Evolutionary conservation across 30 jellyfish, hydroid and myxozoan genomes (phyloP).

Genomic region (Sanderia malayensis): DNA sequence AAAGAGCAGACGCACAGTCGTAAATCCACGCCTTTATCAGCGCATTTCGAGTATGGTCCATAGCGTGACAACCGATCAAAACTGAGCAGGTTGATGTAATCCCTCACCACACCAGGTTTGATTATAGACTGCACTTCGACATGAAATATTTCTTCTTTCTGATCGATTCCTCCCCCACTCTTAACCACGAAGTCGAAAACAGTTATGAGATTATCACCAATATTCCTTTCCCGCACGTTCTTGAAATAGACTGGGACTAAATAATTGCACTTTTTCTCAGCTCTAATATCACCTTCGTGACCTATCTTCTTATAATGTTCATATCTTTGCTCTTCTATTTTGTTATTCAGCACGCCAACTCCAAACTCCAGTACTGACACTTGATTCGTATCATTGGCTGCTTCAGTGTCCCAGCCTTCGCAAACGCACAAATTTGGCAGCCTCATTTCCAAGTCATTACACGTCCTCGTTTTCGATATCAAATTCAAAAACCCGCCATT

Average conservation of each 20-base stretch:
- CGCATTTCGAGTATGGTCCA: conserved; percentile 67
- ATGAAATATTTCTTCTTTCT: conserved; percentile 57
- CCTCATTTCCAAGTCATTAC: conserved; percentile 56
- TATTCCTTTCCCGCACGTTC: conserved; percentile 66
- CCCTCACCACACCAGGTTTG: conserved; percentile 25
- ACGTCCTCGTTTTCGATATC: conserved; percentile 53
- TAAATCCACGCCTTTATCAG: conserved; percentile 52
- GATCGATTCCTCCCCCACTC: conserved; percentile 54
- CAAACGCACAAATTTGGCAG: conserved; percentile 83
- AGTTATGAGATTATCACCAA: conserved; percentile 45
- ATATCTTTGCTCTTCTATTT: conserved; percentile 44
- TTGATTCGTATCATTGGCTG: conserved; percentile 44
- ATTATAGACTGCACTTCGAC: conserved; percentile 58
- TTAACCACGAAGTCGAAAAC: conserved; percentile 52
- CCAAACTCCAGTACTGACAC: conserved; percentile 68
- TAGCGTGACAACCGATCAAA: conserved; percentile 61
- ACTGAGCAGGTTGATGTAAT: conserved; percentile 46
- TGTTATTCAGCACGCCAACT: conserved; percentile 67
- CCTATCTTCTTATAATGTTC: background rate
- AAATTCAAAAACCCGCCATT: conserved; percentile 49
- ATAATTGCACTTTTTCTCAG: conserved; percentile 50
- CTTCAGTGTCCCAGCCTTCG: conserved; percentile 72
- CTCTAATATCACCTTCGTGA: background rate
- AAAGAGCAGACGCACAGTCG: conserved; percentile 62
- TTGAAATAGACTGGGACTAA: conserved; percentile 45